Evolutionary conservation across 2,888 invertebrate genomes (phyloP).

Genomic region (Melanotus villosus): DNA sequence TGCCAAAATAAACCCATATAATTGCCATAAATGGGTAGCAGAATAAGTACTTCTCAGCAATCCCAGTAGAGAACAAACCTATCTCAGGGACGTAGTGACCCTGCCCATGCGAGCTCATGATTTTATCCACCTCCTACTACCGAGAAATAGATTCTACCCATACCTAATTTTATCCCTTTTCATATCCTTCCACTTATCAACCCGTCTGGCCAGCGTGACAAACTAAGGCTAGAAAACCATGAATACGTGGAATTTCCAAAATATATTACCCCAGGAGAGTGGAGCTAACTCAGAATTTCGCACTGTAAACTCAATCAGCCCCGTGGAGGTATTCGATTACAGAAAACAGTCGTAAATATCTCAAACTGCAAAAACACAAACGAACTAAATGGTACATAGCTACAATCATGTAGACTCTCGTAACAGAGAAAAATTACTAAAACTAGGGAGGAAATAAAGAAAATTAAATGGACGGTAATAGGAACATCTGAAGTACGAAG

Average conservation of each 20-base stretch:
- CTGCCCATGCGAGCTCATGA: neutral
- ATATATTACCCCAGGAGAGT: neutral
- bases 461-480: too few relatives aligned
- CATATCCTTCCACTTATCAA: constrained; percentile 6
- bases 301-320: too few relatives aligned
- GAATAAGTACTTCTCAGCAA: neutral
- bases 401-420: too few relatives aligned
- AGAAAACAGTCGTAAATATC: too few relatives aligned
- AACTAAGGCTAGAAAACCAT: neutral
- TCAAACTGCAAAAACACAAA: too few relatives aligned
- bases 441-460: too few relatives aligned
- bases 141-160: neutral
- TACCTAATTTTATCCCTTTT: neutral
- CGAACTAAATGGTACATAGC: too few relatives aligned
- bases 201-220: constrained; percentile 7
- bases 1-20: too few relatives aligned
- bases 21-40: too few relatives aligned
- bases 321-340: too few relatives aligned
- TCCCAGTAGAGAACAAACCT: neutral
- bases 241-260: neutral
- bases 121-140: neutral
- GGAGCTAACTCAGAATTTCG: neutral
- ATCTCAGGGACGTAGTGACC: neutral
- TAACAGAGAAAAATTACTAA: too few relatives aligned
- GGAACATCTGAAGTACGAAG: too few relatives aligned